Percentiles rank a stretch among this genome's conserved stretches.
Evolutionary conservation across 1,140 invertebrate species (phyloP).

Genomic region (Cotesia chilonis): DNA sequence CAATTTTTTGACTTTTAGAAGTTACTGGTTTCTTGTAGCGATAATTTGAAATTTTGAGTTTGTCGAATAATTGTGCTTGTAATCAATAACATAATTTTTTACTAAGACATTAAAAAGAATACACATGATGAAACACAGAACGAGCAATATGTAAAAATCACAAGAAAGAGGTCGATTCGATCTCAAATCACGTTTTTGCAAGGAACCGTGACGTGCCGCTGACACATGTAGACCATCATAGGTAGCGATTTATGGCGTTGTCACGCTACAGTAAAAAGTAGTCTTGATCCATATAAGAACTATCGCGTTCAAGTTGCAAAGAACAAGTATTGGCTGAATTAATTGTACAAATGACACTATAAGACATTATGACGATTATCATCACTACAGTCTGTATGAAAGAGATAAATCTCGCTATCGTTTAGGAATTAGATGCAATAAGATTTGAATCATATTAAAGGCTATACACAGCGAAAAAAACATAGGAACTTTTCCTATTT

Average conservation of each 20-base stretch:
- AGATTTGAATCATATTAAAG: too few relatives aligned
- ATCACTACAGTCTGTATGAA: too few relatives aligned
- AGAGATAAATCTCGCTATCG: too few relatives aligned
- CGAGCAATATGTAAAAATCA: constrained; percentile 61
- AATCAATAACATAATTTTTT: too few relatives aligned
- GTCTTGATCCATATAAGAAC: constrained; percentile 41
- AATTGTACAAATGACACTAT: constrained; percentile 57
- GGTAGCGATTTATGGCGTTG: constrained; percentile 60
- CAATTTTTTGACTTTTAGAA: too few relatives aligned
- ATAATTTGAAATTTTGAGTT: too few relatives aligned
- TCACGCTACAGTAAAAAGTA: constrained; percentile 53
- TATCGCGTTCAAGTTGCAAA: constrained; percentile 28
- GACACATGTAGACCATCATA: constrained; percentile 64
- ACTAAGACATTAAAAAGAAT: background rate
- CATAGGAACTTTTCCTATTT: too few relatives aligned
- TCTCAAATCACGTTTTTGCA: constrained; percentile 57
- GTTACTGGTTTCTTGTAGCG: too few relatives aligned
- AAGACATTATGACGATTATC: constrained; percentile 39
- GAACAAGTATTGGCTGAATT: constrained; percentile 59
- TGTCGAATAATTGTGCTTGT: background rate
- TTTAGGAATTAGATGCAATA: too few relatives aligned
- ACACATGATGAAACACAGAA: constrained; percentile 35
- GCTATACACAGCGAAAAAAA: too few relatives aligned
- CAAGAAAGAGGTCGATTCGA: constrained; percentile 26
- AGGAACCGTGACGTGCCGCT: constrained; percentile 59